phyloP scores from a whole-genome alignment of 2,888 invertebrate species.

The Hirtodrosophila cameraria region DNA sequence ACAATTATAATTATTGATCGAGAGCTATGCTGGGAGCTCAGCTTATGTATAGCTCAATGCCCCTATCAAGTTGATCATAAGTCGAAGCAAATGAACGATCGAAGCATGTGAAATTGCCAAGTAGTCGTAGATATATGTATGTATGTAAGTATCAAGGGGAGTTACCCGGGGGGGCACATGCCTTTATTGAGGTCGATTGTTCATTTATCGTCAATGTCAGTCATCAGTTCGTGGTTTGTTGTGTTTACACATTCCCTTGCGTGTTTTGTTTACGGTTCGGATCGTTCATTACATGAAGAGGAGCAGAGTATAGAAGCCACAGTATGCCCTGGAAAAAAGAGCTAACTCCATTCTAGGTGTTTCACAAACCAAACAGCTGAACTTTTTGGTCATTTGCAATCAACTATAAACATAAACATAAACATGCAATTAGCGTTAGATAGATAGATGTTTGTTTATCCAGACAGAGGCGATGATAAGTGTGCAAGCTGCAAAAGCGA shows the following conservation, averaged over 20 bases:
- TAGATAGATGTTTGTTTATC: conserved; percentile 28
- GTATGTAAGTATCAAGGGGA: neutral
- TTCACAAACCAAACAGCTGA: conserved; percentile 47
- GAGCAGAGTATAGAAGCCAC: conserved; percentile 18
- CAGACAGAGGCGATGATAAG: neutral
- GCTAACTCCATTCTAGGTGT: conserved; percentile 23
- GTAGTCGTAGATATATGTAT: neutral
- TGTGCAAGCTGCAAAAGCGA: neutral
- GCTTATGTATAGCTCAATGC: conserved; percentile 28
- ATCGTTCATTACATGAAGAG: conserved; percentile 37
- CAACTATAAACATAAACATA: conserved; percentile 28
- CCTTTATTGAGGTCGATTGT: conserved; percentile 73
- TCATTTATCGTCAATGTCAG: conserved; percentile 76
- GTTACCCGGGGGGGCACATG: conserved; percentile 25
- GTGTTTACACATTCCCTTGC: conserved; percentile 65
- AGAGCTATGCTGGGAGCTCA: conserved; percentile 20
- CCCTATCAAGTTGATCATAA: conserved; percentile 26
- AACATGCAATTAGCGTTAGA: conserved; percentile 38
- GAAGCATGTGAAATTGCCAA: conserved; percentile 4
- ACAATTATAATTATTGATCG: conserved; percentile 37
- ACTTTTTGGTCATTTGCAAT: conserved; percentile 22
- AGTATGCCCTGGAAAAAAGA: neutral
- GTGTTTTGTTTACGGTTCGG: conserved; percentile 50
- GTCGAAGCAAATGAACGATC: conserved; percentile 20
- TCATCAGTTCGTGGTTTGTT: conserved; percentile 70